Conservation (phyloP, 2,797 vertebrate genomes). For the Rousettus madagascariensis region DNA sequence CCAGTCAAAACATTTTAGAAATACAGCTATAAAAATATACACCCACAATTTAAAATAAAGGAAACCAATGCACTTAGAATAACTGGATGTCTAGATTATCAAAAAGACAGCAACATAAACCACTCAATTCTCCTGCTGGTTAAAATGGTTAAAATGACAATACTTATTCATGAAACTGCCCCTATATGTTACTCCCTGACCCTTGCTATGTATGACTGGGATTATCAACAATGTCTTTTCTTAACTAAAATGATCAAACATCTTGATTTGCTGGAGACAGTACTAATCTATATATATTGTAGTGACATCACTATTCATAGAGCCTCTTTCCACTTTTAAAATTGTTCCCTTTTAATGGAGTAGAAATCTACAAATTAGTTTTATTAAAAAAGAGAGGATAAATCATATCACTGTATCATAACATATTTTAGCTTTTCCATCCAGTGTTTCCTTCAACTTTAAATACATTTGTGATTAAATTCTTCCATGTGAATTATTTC, state of each 20-base stretch:
- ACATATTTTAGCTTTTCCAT: slow-evolving; percentile 31
- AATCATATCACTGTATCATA: not conserved
- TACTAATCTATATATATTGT: not conserved
- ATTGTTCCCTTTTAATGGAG: not conserved
- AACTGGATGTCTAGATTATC: not conserved
- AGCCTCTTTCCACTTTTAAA: slow-evolving; percentile 24
- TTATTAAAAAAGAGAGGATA: not conserved
- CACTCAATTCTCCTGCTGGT: not conserved
- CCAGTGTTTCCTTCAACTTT: not conserved
- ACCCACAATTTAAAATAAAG: slow-evolving; percentile 8
- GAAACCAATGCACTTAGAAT: not conserved
- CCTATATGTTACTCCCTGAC: not conserved
- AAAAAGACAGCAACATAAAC: not conserved
- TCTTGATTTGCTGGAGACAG: not conserved
- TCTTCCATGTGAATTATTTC: slow-evolving; percentile 49
- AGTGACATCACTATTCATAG: not conserved
- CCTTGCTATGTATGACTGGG: not conserved
- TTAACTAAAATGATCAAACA: slow-evolving; percentile 1
- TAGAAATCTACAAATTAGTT: not conserved
- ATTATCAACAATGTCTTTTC: not conserved
- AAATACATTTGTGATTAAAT: slow-evolving; percentile 37
- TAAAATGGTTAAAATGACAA: not conserved
- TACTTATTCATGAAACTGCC: not conserved
- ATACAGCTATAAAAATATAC: not conserved
- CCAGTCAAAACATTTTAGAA: slow-evolving; percentile 46